phyloP scores from a whole-genome alignment of 2,797 vertebrate species.

The Thalassophryne amazonica region DNA sequence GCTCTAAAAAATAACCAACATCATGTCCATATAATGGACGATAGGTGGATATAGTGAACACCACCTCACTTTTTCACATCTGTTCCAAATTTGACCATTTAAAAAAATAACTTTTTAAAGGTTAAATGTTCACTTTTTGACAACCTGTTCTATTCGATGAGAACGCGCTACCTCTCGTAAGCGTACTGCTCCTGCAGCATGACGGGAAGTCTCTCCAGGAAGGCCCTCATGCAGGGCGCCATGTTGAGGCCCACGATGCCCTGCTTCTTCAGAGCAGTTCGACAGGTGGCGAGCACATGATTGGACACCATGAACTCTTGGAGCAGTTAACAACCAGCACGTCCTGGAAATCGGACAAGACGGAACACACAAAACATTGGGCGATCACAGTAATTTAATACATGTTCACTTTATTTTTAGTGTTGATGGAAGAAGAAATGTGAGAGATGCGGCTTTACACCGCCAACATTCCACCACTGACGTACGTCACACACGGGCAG shows the following conservation, averaged over 20 bases:
- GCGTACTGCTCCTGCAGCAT: conserved; percentile 98
- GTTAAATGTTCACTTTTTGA: no score
- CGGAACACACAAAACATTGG: neutral
- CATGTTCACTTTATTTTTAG: neutral
- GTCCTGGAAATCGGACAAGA: conserved; percentile 73
- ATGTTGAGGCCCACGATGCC: conserved; percentile 90
- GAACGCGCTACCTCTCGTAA: conserved; percentile 84
- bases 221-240: conserved; percentile 96
- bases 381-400: neutral
- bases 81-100: no score
- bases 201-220: conserved; percentile 91
- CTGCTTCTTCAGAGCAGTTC: conserved; percentile 91
- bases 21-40: no score
- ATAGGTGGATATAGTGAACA: no score
- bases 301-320: conserved; percentile 87
- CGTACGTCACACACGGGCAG: no score
- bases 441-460: neutral
- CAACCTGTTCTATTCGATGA: no score
- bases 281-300: conserved; percentile 91
- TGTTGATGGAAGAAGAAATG: no score
- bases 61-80: no score
- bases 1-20: no score
- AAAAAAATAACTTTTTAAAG: no score
- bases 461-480: no score
- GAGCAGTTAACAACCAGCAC: conserved; percentile 94